A percentile compares a stretch with the other conserved stretches of the same genome.
Evolutionary conservation across 2,113 vertebrate species (phyloP).

Genomic region (Actenoides lindsayi): DNA sequence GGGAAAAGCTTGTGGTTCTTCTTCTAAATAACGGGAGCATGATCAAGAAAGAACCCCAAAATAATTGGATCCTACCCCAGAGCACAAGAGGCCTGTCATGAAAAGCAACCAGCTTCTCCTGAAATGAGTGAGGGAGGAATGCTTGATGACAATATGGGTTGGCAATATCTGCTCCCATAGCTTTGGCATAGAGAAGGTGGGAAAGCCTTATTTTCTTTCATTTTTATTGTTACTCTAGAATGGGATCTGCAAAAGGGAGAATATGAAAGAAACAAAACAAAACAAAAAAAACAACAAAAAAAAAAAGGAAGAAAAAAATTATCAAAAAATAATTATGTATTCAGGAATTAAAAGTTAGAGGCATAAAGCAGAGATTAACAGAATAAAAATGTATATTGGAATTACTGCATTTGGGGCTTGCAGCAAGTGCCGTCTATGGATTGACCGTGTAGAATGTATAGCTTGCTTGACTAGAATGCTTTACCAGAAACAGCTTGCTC

Average conservation of each 20-base stretch:
- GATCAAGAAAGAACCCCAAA: constrained; percentile 64
- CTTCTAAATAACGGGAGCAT: constrained; percentile 71
- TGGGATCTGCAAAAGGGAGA: constrained; percentile 69
- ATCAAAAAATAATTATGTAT: constrained; percentile 50
- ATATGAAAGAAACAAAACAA: constrained; percentile 30
- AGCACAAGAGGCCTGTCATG: constrained; percentile 77
- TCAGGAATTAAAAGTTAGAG: constrained; percentile 67
- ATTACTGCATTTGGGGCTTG: constrained; percentile 69
- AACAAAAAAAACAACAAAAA: constrained; percentile 13
- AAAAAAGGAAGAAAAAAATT: neutral
- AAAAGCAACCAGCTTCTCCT: constrained; percentile 73
- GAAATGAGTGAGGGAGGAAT: constrained; percentile 61
- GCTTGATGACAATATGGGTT: constrained; percentile 83
- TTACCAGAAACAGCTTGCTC: constrained; percentile 72
- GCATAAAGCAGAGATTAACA: constrained; percentile 60
- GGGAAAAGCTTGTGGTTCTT: constrained; percentile 78
- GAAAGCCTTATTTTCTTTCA: constrained; percentile 60
- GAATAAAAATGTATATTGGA: constrained; percentile 62
- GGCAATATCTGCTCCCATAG: constrained; percentile 78
- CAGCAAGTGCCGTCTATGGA: constrained; percentile 66
- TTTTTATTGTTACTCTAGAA: constrained; percentile 59
- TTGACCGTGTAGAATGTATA: constrained; percentile 66
- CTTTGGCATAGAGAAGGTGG: constrained; percentile 75
- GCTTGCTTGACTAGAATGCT: constrained; percentile 69
- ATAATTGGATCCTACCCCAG: constrained; percentile 75